Base-by-base conservation (phyloP, 2,113 vertebrate genomes). In the Microcebus griseorufus region DNA sequence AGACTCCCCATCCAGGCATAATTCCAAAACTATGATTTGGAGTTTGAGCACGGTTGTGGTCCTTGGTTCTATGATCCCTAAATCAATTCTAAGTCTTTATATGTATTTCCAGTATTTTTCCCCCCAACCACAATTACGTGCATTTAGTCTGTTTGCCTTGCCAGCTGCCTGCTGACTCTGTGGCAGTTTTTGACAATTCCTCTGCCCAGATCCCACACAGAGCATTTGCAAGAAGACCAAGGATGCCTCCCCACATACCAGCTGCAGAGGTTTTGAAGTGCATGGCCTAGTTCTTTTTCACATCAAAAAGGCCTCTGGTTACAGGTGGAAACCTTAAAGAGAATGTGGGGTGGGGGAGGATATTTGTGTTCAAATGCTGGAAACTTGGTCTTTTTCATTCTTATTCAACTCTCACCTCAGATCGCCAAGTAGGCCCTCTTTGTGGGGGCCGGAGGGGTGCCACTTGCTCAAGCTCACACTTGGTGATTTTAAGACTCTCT, bases 351-450 rank as follows among this genome's bases (percentile, higher is more conserved):
- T 51, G 12, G 32, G 5, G 9, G 11, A 16, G 5, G 1, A 11
- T 25, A 12, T 72, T 76, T 37, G 23, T n/a, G 29, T 69, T 48
- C 62, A 45, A 90, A 81, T 45, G 9, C n/a, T 51, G 32, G 48
- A 69, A 37, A 0, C n/a, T 39, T 89, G 22, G 29, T 62, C 96
- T 62, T n/a, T 75, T 92, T 76, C 87, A 90, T 95, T 83, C 85
- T 96, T 85, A 72, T 45, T 87, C 90, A 95, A 92, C 64, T 96
- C 84, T 89, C 85, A 76, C 87, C 88, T 97, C 91, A 82, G 94
- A 88, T 96, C 86, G 88, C 65, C 92, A 95, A 60, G 76, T 97
- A 96, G 80, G 64, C 60, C 73, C 58, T 16, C 58, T 23, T 23
- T 32, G 1, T 1, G 2, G 27, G 42, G 5, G 4, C 8, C 23